A percentile compares a stretch with the other conserved stretches of the same genome.
phyloP scores from a whole-genome alignment of 2,113 vertebrate genomes.

The Colossoma macropomum region DNA sequence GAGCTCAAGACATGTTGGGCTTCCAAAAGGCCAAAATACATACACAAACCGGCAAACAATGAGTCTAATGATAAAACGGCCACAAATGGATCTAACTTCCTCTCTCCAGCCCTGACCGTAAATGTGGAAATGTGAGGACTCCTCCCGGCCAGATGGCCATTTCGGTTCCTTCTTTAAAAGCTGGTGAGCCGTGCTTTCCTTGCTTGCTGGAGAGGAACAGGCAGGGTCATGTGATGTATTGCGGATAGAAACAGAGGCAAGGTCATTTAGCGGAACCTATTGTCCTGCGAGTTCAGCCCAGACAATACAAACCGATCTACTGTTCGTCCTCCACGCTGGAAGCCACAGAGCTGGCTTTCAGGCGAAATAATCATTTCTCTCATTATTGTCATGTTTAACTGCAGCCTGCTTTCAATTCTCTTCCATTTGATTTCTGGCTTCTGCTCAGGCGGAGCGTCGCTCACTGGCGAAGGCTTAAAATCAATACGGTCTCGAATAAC shows the following conservation, averaged over 20 bases:
- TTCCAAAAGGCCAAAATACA: not conserved
- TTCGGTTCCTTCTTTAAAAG: conserved; percentile 39
- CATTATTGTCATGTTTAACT: conserved; percentile 18
- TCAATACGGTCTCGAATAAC: conserved; percentile 62
- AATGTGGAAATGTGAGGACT: conserved; percentile 15
- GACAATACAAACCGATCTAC: conserved; percentile 33
- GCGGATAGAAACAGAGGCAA: conserved; percentile 23
- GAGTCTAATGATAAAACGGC: not conserved
- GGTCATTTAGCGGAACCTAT: conserved; percentile 21
- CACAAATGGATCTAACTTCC: not conserved
- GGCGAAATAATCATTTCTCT: conserved; percentile 26
- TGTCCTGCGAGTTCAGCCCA: not conserved
- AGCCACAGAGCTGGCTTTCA: conserved; percentile 24
- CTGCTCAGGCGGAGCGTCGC: conserved; percentile 23
- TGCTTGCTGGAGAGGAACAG: conserved; percentile 44
- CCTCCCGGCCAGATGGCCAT: conserved; percentile 27
- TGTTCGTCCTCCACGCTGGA: not conserved
- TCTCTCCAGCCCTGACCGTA: not conserved
- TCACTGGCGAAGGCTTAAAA: conserved; percentile 40
- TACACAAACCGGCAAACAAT: not conserved
- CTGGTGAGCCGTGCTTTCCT: conserved; percentile 42
- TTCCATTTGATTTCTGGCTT: conserved; percentile 2
- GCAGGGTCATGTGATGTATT: conserved; percentile 58
- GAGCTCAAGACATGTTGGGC: not conserved
- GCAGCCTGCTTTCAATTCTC: conserved; percentile 23